Conservation (phyloP, 2,888 invertebrate genomes). For the Drepanosiphum platanoidis region DNA sequence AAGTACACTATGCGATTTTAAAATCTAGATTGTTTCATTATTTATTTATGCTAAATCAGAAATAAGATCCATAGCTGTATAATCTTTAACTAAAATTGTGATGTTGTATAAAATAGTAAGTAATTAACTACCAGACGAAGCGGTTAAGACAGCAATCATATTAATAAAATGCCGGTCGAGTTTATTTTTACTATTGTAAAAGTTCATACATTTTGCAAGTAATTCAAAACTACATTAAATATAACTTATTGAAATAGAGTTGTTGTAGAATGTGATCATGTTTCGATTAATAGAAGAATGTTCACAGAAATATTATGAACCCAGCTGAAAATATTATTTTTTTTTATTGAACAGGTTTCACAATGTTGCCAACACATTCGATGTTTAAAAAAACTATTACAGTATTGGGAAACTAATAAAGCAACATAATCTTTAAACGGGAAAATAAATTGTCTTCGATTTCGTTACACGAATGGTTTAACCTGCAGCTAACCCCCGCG, state of each 20-base stretch:
- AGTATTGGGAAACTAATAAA: neutral
- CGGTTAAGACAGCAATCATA: neutral
- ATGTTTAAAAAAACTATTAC: slow-evolving; percentile 25
- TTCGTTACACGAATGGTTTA: slow-evolving; percentile 37
- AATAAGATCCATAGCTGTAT: neutral
- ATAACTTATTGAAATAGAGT: neutral
- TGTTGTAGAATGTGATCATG: no score
- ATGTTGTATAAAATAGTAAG: neutral
- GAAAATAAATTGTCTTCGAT: slow-evolving; percentile 55
- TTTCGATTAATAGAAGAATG: no score
- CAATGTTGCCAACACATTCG: neutral
- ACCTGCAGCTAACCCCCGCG: slow-evolving; percentile 12
- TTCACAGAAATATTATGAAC: neutral
- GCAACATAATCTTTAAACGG: slow-evolving; percentile 7
- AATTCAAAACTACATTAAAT: neutral
- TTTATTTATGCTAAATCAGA: neutral
- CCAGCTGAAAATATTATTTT: neutral
- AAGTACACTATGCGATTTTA: neutral
- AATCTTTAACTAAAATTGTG: neutral
- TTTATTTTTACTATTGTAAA: neutral
- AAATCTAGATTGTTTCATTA: neutral
- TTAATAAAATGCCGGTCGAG: neutral
- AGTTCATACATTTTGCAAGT: neutral
- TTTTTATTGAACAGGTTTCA: neutral
- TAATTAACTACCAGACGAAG: neutral